Evolutionary conservation across 2,888 invertebrate species (phyloP), one percentile per base, ranked within the genome.

Genomic region (Biston stratarius): DNA sequence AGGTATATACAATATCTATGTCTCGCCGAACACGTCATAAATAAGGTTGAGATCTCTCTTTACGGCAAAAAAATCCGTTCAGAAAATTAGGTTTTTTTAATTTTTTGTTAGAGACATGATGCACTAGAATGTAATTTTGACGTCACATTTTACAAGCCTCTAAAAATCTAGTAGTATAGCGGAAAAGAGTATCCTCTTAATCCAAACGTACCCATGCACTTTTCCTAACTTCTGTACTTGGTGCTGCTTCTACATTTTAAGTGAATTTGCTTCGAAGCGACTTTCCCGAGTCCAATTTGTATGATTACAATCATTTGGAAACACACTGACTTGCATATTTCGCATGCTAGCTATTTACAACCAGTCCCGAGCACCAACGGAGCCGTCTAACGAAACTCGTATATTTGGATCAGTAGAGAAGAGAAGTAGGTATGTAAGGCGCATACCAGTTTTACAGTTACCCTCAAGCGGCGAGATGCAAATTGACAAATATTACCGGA

Each of bases 371-470:
- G 24, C 56, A 44, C 67, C 45, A 52, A 56, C 38, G 47, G 61
- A 45, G 52, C 24, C 34, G 38, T 67, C 72, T 75, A 76, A 77
- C 78, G 53, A 78, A 79, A 75, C 69, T 59, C 36, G 63, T 55
- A 73, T 78, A 86, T 85, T 81, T 80, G 76, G 86, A 76, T 80
- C 83, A 83, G 79, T 81, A 65, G 82, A 80, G 76, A 76, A 82
- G 76, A 77, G 80, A 83, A 82, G 77, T 82, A 77, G 83, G 83
- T 77, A 69, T 71, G 64, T 83, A 78, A 83, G 81, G 79, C 83
- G 80, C 89, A 89, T 89, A 86, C 86, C 86, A 77, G 60, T 55
- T 88, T 85, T 89, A 91, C 91, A 90, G 91, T 91, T 91, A 90
- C 74, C 78, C 68, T 76, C 71, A 67, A 68, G 67, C 75, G 78